Conservation (phyloP, 1,140 invertebrate genomes). For the Pachyrhynchus sulphureomaculatus region DNA sequence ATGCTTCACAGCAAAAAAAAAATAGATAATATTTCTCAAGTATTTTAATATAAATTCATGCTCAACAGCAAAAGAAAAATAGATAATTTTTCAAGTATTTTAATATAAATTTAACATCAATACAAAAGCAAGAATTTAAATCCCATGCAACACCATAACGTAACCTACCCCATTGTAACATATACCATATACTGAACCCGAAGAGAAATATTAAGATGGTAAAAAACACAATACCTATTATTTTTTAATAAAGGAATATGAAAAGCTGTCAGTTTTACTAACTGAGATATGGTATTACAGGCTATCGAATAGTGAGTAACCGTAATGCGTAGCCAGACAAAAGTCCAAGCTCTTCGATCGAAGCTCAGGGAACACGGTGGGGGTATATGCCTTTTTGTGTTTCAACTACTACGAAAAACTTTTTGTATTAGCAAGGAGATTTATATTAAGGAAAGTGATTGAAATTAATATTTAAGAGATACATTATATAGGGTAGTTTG, state of each 20-base stretch:
- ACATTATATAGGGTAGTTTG: too few species aligned
- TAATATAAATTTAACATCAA: background rate
- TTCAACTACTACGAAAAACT: background rate
- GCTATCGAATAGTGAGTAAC: conserved; percentile 35
- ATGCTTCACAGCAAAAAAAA: conserved; percentile 17
- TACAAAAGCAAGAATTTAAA: conserved; percentile 5
- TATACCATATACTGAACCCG: conserved; percentile 2
- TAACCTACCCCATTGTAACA: conserved; percentile 39
- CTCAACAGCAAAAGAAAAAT: conserved; percentile 10
- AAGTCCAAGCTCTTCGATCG: conserved; percentile 36
- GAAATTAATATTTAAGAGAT: too few species aligned
- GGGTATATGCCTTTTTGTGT: conserved; percentile 7
- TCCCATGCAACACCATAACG: conserved; percentile 24
- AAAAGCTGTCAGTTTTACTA: conserved; percentile 33
- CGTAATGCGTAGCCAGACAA: conserved; percentile 30
- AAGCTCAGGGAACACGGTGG: conserved; percentile 23
- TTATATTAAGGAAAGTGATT: too few species aligned
- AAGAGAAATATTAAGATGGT: conserved; percentile 10
- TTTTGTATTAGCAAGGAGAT: too few species aligned
- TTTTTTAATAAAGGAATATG: conserved; percentile 32
- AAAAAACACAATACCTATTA: conserved; percentile 22
- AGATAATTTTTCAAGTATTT: background rate
- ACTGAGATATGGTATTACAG: conserved; percentile 30
- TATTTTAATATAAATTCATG: conserved; percentile 14
- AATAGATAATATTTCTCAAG: conserved; percentile 1